A percentile compares a stretch with the other conserved stretches of the same genome.
Conservation (phyloP, 1,140 invertebrate species). For the Meteorus sp. region DNA sequence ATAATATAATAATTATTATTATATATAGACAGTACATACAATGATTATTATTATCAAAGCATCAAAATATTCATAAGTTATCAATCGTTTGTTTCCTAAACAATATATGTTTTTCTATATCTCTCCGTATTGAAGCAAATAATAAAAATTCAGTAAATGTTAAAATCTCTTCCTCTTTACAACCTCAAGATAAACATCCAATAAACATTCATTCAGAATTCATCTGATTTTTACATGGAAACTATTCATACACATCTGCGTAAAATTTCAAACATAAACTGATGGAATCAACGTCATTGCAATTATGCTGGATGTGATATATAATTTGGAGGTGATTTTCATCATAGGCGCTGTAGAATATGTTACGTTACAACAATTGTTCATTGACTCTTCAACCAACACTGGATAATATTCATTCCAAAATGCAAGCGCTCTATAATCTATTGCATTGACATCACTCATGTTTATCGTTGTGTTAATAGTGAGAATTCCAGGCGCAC, state of each 20-base stretch:
- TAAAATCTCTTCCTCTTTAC: constrained; percentile 32
- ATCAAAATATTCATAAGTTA: constrained; percentile 59
- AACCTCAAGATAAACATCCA: too few relatives aligned
- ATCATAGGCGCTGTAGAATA: constrained; percentile 24
- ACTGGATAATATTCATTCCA: constrained; percentile 82
- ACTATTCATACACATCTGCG: background rate
- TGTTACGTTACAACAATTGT: constrained; percentile 68
- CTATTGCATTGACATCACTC: constrained; percentile 64
- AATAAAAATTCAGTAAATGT: constrained; percentile 59
- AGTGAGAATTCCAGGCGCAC: constrained; percentile 67
- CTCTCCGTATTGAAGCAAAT: constrained; percentile 57
- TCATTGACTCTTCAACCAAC: constrained; percentile 66
- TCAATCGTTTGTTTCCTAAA: constrained; percentile 57
- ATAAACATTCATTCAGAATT: too few relatives aligned
- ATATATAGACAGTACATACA: constrained; percentile 57
- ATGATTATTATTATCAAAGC: constrained; percentile 53
- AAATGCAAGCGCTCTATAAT: constrained; percentile 76
- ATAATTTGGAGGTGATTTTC: constrained; percentile 3
- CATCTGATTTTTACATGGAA: too few relatives aligned
- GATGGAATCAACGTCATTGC: constrained; percentile 6
- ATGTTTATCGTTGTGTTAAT: constrained; percentile 76
- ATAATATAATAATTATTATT: constrained; percentile 36
- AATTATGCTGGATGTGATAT: constrained; percentile 14
- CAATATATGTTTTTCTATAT: constrained; percentile 59
- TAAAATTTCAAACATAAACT: constrained; percentile 3